Evolutionary conservation across 2,113 vertebrate species (phyloP).

Genomic region (Oceanites oceanicus): DNA sequence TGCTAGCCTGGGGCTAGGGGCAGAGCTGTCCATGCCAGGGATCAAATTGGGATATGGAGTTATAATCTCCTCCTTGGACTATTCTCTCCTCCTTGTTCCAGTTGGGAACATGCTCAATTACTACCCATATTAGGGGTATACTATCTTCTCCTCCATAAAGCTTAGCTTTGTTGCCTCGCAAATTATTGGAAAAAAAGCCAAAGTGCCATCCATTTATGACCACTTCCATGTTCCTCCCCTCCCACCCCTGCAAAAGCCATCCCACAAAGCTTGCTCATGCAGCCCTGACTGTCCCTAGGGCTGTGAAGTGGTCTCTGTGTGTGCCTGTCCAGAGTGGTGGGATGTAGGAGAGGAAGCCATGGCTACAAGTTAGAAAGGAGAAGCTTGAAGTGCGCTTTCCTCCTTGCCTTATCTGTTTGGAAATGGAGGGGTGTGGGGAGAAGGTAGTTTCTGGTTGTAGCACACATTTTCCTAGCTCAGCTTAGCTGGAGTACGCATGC

Average conservation of each 20-base stretch:
- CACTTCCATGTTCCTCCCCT: neutral
- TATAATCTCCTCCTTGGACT: neutral
- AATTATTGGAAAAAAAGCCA: neutral
- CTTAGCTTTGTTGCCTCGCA: rapidly evolving
- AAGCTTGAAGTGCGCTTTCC: neutral
- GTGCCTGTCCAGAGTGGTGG: neutral
- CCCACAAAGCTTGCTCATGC: neutral
- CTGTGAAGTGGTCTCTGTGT: neutral
- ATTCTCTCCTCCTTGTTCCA: neutral
- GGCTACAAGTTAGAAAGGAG: neutral
- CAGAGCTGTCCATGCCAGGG: neutral
- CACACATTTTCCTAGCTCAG: neutral
- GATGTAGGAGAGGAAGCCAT: neutral
- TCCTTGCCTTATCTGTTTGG: neutral
- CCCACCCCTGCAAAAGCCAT: rapidly evolving
- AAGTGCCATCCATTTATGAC: neutral
- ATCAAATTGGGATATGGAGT: neutral
- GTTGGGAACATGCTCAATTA: neutral
- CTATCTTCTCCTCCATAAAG: neutral
- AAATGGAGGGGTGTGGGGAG: neutral
- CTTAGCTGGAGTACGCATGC: neutral
- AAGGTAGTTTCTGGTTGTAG: neutral
- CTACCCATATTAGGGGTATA: neutral
- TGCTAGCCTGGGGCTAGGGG: neutral
- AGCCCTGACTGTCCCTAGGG: rapidly evolving